phyloP scores from a whole-genome alignment of 2,888 invertebrate genomes.

The Pyralis farinalis region DNA sequence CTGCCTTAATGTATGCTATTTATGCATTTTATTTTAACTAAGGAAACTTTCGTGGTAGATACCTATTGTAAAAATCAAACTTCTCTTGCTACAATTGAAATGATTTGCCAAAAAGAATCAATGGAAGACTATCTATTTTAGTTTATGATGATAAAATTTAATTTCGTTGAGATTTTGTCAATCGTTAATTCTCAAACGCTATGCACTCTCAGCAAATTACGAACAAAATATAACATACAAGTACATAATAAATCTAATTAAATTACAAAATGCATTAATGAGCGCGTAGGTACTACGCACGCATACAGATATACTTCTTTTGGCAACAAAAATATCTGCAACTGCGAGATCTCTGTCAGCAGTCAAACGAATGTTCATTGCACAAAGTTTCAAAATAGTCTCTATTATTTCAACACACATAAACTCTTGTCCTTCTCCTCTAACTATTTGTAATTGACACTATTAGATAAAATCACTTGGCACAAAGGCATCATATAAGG shows the following conservation, averaged over 20 bases:
- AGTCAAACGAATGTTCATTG: slow-evolving; percentile 57
- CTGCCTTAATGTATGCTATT: slow-evolving; percentile 27
- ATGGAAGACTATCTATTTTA: slow-evolving; percentile 63
- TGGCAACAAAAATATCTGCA: slow-evolving; percentile 52
- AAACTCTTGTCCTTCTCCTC: slow-evolving; percentile 62
- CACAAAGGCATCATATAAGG: slow-evolving; percentile 75
- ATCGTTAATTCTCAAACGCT: slow-evolving; percentile 39
- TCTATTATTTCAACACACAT: slow-evolving; percentile 64
- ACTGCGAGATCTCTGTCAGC: slow-evolving; percentile 44
- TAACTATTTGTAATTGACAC: slow-evolving; percentile 77
- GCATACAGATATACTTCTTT: slow-evolving; percentile 49
- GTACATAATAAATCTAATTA: slow-evolving; percentile 57
- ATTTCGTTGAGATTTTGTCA: slow-evolving; percentile 25
- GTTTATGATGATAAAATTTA: slow-evolving; percentile 20
- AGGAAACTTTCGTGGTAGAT: slow-evolving; percentile 48
- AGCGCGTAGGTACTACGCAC: slow-evolving; percentile 39
- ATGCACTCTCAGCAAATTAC: slow-evolving; percentile 53
- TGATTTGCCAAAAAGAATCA: slow-evolving; percentile 65
- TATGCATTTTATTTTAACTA: not conserved
- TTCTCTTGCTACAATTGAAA: slow-evolving; percentile 71
- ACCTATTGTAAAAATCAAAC: slow-evolving; percentile 33
- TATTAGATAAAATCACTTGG: slow-evolving; percentile 78
- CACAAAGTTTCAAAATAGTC: slow-evolving; percentile 68
- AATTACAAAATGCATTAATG: slow-evolving; percentile 75
- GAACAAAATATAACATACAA: slow-evolving; percentile 51